Percentiles rank a stretch among this genome's conserved stretches.
These are phyloP conservation scores for Eulemur rufifrons DNA, from an alignment of 2,113 vertebrate species.

Conservation along the genomic window DNA sequence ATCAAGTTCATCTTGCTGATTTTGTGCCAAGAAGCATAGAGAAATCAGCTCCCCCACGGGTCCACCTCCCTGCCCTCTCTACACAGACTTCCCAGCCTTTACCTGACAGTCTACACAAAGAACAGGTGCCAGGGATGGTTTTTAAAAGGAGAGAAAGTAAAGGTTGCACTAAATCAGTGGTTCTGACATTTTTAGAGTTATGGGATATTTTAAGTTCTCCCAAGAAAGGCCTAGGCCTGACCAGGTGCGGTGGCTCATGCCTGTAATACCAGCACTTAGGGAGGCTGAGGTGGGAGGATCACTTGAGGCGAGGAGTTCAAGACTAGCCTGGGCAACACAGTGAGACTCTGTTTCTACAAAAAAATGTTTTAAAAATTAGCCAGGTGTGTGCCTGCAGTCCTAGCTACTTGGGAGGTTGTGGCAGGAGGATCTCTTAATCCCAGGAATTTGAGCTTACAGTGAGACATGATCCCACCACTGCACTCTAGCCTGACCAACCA, in stretches of 20 bases:
- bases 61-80: background rate
- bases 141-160: background rate
- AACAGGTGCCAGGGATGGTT: background rate
- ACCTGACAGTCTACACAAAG: background rate
- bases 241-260: background rate
- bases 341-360: background rate
- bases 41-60: background rate
- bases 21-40: background rate
- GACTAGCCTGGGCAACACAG: background rate
- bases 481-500: background rate
- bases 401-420: background rate
- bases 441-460: background rate
- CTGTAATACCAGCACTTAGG: background rate
- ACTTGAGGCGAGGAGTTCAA: background rate
- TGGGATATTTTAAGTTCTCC: background rate
- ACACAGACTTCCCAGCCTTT: rapidly evolving
- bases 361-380: background rate
- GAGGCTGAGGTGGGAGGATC: background rate
- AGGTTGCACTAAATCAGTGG: background rate
- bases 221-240: background rate
- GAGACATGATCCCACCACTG: background rate
- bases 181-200: background rate
- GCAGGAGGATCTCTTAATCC: background rate
- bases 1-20: background rate
- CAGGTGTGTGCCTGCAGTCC: background rate